Evolutionary conservation across 2,113 vertebrate species (phyloP), one percentile per base, ranked within the genome.

Genomic region (Barnardius zonarius): DNA sequence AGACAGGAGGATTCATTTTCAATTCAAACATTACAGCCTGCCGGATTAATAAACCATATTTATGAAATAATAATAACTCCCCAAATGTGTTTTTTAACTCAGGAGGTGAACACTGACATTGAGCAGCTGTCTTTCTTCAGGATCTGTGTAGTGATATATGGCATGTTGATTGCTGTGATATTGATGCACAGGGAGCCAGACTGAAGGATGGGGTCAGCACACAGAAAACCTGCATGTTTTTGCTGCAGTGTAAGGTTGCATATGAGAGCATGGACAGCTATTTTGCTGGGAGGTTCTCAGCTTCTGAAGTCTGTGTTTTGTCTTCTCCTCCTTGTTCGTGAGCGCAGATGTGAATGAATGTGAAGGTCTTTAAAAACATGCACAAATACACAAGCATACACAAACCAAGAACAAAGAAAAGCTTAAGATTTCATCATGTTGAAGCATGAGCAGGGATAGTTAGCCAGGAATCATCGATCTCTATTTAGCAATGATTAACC

Each of bases 61-160:
- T 90, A 83, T 93, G 77, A 88, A 96, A 90, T 86, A 83, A 87
- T 91, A 89, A 69, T 73, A 92, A 39, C 37, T 74, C 57, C 70
- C 52, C 64, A 57, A 61, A 68, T 73, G 37, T 66, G 28, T 55
- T 86, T 87, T 92, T 94, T 93, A 75, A 48, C 74, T 85, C 31
- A 70, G 70, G 72, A 93, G 79, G 63, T 78, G 83, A 72, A 72
- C 79, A 51, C 23, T 51, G 37, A 12, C 94, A 92, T 86, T 76
- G 90, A 94, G 46, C 72, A 75, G 72, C 51, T 88, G 83, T 83
- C 85, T 77, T 80, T 96, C 79, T 90, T 43, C 93, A 92, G 85
- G 79, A 93, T 74, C 82, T 86, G 25, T 2, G 7, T 17, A 28
- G 72, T 85, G 82, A 96, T 88, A 41, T 9, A 77, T 31, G 37